Evolutionary conservation across 2,113 vertebrate genomes (phyloP), one percentile per base, ranked within the genome.

Genomic region (Prunella fulvescens): DNA sequence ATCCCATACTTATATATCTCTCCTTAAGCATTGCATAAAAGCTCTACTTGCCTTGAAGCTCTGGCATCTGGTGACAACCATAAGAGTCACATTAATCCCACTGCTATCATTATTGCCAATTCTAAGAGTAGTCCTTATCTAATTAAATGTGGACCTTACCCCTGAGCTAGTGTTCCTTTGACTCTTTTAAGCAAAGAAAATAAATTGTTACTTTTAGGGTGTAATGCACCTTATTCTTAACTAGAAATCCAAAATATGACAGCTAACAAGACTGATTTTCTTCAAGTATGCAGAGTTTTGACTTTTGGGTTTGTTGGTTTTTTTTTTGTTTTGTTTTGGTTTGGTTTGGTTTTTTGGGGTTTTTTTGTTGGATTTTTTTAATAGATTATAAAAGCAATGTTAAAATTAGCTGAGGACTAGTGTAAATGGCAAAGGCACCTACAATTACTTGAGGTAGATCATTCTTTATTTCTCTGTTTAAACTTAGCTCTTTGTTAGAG

Each of bases 271-370:
- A 20, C 3, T 44, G 3, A 13, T 50, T 40, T 47, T 86, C 31
- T 48, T 44, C 20, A n/a, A 19, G 8, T 20, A 6, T 7, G 7
- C 0, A 0, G 1, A 7, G 4, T 1, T 57, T 53, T 40, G 13
- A n/a, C 2, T 7, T 76, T 61, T 47, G 5, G 4, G 2, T 50
- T 37, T 69, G 12, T 28, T 6, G n/a, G 39, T 3, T 14, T 53
- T 7, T 28, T 18, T 65, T 26, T 33, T 37, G n/a, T n/a, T n/a
- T n/a, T n/a, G 5, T 7, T 61, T 48, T 29, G 15, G 15, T 44
- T 44, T 12, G 20, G 37, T 37, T 37, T 37, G 37, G 6, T 42
- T 14, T 11, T 47, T 22, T 47, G 20, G 37, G 37, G 37, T 37
- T 12, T 14, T 13, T 66, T 23, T n/a, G n/a, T n/a, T n/a, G n/a